phyloP scores from a whole-genome alignment of 2,113 vertebrate genomes.

The Ammodytes dubius region DNA sequence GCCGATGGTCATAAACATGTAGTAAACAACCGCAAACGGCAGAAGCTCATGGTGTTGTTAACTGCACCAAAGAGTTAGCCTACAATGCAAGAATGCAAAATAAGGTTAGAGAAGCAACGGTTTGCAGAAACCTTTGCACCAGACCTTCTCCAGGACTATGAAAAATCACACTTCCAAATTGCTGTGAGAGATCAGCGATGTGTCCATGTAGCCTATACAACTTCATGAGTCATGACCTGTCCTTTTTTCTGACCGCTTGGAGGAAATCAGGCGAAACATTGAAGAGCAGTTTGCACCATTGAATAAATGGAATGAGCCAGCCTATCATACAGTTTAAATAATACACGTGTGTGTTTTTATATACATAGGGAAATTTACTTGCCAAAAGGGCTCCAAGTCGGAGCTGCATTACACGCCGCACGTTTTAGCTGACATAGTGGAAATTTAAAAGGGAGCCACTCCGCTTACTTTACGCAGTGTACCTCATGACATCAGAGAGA shows the following conservation, averaged over 20 bases:
- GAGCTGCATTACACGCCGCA: background rate
- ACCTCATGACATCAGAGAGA: slow-evolving; percentile 21
- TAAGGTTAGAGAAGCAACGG: background rate
- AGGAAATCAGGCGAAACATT: background rate
- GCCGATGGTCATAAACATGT: background rate
- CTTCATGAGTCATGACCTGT: background rate
- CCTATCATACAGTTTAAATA: background rate
- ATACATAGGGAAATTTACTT: slow-evolving; percentile 15
- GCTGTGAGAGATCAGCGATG: background rate
- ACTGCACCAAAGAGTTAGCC: background rate
- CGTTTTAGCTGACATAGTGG: slow-evolving; percentile 26
- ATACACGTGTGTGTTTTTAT: background rate
- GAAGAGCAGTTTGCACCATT: background rate
- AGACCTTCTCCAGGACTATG: background rate
- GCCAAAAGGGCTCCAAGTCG: background rate
- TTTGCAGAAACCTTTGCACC: background rate
- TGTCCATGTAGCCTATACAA: background rate
- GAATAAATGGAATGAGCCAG: background rate
- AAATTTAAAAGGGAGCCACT: slow-evolving; percentile 30
- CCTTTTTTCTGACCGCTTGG: background rate
- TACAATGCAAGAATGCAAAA: background rate
- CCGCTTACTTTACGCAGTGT: background rate
- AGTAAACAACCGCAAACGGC: background rate
- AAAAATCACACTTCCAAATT: background rate
- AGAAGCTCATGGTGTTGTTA: background rate